phyloP scores from a whole-genome alignment of 1,140 invertebrate species.

The Achatina immaculata region DNA sequence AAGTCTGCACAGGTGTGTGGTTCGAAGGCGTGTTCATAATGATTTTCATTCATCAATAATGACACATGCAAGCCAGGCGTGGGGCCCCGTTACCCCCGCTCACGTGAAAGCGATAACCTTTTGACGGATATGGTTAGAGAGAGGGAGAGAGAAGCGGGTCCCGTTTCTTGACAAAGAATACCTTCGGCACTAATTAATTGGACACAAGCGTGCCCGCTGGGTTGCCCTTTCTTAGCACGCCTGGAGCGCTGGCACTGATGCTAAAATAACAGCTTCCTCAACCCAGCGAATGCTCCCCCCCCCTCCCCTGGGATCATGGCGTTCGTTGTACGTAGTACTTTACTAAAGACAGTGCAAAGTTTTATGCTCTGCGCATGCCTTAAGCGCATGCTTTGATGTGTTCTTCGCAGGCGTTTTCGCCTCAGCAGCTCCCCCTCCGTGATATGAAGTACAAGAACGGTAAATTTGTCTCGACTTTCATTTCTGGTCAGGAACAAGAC shows the following conservation, averaged over 20 bases:
- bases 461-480: neutral
- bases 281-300: no score
- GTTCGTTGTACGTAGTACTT: no score
- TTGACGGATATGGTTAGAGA: neutral
- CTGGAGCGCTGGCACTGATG: neutral
- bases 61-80: no score
- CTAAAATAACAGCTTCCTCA: no score
- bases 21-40: no score
- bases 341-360: neutral
- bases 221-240: neutral
- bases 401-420: neutral
- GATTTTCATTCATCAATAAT: no score
- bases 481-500: neutral
- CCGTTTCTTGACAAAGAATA: neutral
- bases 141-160: neutral
- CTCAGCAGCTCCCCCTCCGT: no score
- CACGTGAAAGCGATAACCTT: neutral
- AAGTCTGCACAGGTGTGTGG: no score
- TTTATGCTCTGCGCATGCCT: neutral
- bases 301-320: no score
- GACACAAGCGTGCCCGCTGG: neutral
- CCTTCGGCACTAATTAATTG: slow-evolving; percentile 16
- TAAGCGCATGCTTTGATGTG: neutral
- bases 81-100: no score
- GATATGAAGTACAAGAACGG: neutral